These are phyloP conservation scores for Chelonus formosanus DNA, from an alignment of 2,888 invertebrate species.

Conservation along the genomic window DNA sequence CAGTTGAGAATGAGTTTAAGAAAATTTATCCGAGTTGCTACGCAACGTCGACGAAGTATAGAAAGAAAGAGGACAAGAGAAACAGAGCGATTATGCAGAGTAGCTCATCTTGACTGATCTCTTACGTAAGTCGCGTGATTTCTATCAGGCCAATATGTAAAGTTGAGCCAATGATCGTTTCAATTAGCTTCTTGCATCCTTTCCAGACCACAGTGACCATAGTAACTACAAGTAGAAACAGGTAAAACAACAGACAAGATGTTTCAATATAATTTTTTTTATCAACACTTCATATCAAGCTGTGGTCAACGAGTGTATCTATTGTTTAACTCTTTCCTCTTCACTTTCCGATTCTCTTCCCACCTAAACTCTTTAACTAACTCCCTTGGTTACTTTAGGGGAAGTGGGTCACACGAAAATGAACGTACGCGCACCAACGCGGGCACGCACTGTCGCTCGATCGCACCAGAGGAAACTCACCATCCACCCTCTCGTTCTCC, in stretches of 20 bases:
- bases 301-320: too few species aligned
- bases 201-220: too few species aligned
- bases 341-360: background rate
- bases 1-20: background rate
- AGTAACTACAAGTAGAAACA: too few species aligned
- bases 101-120: constrained; percentile 29
- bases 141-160: constrained; percentile 20
- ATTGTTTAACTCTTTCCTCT: background rate
- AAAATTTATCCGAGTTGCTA: background rate
- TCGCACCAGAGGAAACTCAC: constrained; percentile 28
- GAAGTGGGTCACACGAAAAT: constrained; percentile 20
- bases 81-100: constrained; percentile 30
- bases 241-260: too few species aligned
- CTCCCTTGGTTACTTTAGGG: background rate
- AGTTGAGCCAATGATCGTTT: background rate
- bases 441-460: constrained; percentile 44
- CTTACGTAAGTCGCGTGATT: constrained; percentile 37
- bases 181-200: too few species aligned
- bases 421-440: constrained; percentile 29
- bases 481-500: constrained; percentile 28
- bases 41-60: constrained; percentile 16
- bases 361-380: too few species aligned
- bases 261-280: too few species aligned
- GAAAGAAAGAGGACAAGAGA: constrained; percentile 23
- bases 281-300: too few species aligned